A percentile compares a stretch with the other conserved stretches of the same genome.
phyloP scores from a whole-genome alignment of 2,888 invertebrate genomes.

The Andrena flavipes region DNA sequence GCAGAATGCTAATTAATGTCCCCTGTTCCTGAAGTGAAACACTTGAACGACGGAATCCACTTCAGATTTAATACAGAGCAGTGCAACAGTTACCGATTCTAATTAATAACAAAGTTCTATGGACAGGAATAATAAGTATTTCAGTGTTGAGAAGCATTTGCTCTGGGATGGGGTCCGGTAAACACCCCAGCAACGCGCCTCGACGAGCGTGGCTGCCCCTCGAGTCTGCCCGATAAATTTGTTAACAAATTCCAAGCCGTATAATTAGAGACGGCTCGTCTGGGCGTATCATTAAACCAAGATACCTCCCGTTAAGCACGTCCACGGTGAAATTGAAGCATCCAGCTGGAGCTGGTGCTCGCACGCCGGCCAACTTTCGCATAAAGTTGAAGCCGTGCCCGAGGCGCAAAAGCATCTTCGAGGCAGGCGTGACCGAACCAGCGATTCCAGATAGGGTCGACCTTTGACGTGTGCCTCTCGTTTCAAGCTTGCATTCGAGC shows the following conservation, averaged over 20 bases:
- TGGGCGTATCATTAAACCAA: constrained; percentile 60
- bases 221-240: constrained; percentile 53
- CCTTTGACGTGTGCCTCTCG: constrained; percentile 51
- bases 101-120: no score
- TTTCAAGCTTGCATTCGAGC: constrained; percentile 44
- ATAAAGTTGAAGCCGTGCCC: constrained; percentile 66
- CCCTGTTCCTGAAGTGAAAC: no score
- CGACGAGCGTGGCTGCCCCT: neutral
- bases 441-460: constrained; percentile 66
- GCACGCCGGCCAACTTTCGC: constrained; percentile 60
- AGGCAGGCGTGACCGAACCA: constrained; percentile 67
- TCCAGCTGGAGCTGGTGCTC: constrained; percentile 54
- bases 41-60: no score
- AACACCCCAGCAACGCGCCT: constrained; percentile 13
- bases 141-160: neutral
- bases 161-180: neutral
- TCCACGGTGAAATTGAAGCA: constrained; percentile 67
- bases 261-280: constrained; percentile 55
- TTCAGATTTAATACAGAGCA: no score
- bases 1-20: no score
- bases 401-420: constrained; percentile 67
- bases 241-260: constrained; percentile 52
- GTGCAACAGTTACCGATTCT: no score
- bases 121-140: no score
- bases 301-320: constrained; percentile 67